Conservation (phyloP, 2,797 vertebrate species). For the Sebastes nivosus region DNA sequence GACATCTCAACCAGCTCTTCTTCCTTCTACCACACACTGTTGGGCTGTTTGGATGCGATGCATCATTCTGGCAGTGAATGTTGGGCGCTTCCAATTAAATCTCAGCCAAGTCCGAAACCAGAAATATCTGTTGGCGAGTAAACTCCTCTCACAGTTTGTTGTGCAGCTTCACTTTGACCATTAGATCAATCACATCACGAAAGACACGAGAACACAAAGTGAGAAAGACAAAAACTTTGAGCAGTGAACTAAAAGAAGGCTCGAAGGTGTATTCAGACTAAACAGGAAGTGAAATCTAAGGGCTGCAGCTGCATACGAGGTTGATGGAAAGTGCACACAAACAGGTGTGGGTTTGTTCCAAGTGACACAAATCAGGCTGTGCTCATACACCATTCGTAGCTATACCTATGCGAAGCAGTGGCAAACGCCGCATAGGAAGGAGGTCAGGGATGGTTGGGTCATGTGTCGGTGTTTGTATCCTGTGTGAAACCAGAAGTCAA, state of each 20-base stretch:
- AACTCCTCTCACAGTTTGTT: not conserved
- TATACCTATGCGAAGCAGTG: too few species aligned
- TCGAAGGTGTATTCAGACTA: not conserved
- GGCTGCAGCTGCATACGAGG: not conserved
- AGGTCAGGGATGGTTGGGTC: too few species aligned
- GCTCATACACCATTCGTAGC: too few species aligned
- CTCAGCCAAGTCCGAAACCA: slow-evolving; percentile 6
- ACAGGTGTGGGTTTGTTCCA: not conserved
- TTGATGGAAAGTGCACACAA: not conserved
- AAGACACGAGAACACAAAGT: not conserved
- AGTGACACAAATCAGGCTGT: not conserved
- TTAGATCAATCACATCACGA: not conserved
- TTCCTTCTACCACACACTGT: not conserved
- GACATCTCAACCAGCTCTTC: slow-evolving; percentile 6
- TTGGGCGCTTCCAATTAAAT: not conserved
- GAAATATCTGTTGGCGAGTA: not conserved
- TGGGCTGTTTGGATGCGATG: slow-evolving; percentile 7
- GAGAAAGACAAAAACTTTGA: not conserved
- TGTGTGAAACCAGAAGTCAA: too few species aligned
- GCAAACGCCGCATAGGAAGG: too few species aligned
- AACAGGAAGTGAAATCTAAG: not conserved
- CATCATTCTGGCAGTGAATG: slow-evolving; percentile 18
- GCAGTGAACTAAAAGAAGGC: not conserved
- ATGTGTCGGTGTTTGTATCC: too few species aligned
- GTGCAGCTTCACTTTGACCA: not conserved